These are phyloP conservation scores for Falco biarmicus DNA, from an alignment of 2,797 vertebrate species.

Conservation along the genomic window DNA sequence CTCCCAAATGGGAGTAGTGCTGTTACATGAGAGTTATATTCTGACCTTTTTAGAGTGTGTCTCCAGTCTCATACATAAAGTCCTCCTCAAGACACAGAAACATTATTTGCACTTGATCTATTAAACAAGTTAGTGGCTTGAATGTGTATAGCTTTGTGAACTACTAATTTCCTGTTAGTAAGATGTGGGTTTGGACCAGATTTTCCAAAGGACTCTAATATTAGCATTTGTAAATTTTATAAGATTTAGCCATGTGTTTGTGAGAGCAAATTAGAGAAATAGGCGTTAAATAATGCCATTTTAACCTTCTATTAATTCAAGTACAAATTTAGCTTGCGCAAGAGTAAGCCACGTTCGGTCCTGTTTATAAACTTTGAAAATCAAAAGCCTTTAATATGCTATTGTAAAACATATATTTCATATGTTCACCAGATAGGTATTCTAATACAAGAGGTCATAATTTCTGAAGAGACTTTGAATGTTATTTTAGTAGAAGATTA, in stretches of 20 bases:
- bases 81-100: not conserved
- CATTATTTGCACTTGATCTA: not conserved
- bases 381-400: not conserved
- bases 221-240: not conserved
- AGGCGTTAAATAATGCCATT: not conserved
- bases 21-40: not conserved
- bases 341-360: not conserved
- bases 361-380: not conserved
- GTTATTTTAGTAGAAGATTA: constrained; percentile 10
- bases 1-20: not conserved
- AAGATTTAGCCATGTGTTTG: not conserved
- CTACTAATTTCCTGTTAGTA: not conserved
- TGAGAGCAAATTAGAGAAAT: not conserved
- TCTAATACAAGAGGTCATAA: not conserved
- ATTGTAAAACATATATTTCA: not conserved
- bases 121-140: not conserved
- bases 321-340: not conserved
- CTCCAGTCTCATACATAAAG: not conserved
- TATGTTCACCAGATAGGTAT: not conserved
- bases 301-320: not conserved
- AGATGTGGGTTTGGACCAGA: not conserved
- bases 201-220: not conserved
- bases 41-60: not conserved
- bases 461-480: not conserved
- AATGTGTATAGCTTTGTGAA: not conserved